Evolutionary conservation across 2,888 invertebrate genomes (phyloP).

Genomic region (Auanema sp.): DNA sequence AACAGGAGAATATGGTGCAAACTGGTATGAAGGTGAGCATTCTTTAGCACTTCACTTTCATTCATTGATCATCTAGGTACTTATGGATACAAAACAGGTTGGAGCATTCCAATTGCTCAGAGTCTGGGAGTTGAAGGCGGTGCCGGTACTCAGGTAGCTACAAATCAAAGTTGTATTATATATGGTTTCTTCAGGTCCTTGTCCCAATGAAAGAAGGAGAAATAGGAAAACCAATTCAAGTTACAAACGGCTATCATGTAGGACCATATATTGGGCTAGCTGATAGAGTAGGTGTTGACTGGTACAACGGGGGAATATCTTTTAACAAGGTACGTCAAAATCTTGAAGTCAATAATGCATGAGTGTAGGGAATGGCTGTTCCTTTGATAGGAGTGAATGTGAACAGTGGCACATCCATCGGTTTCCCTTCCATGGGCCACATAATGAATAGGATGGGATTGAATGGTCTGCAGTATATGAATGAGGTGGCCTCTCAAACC

Average conservation of each 20-base stretch:
- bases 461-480: slow-evolving; percentile 36
- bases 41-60: not conserved
- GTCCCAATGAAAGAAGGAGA: slow-evolving; percentile 55
- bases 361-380: slow-evolving; percentile 46
- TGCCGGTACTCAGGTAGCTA: slow-evolving; percentile 39
- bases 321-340: slow-evolving; percentile 43
- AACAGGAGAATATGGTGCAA: slow-evolving; percentile 49
- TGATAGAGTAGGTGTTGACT: slow-evolving; percentile 56
- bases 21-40: slow-evolving; percentile 50
- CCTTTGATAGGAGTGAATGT: slow-evolving; percentile 57
- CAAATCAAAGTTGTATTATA: not conserved
- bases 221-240: slow-evolving; percentile 47
- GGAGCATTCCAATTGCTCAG: slow-evolving; percentile 54
- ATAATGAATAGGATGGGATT: slow-evolving; percentile 48
- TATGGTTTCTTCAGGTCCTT: slow-evolving; percentile 31
- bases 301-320: slow-evolving; percentile 55
- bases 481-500: slow-evolving; percentile 23
- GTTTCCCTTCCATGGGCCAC: slow-evolving; percentile 51
- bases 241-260: slow-evolving; percentile 52
- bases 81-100: slow-evolving; percentile 55
- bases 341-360: too few species aligned
- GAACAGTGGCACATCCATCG: slow-evolving; percentile 50
- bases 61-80: slow-evolving; percentile 36
- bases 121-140: slow-evolving; percentile 52
- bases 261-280: slow-evolving; percentile 55